Evolutionary conservation across 2,797 vertebrate genomes (phyloP).

Genomic region (Labeo calbasu): DNA sequence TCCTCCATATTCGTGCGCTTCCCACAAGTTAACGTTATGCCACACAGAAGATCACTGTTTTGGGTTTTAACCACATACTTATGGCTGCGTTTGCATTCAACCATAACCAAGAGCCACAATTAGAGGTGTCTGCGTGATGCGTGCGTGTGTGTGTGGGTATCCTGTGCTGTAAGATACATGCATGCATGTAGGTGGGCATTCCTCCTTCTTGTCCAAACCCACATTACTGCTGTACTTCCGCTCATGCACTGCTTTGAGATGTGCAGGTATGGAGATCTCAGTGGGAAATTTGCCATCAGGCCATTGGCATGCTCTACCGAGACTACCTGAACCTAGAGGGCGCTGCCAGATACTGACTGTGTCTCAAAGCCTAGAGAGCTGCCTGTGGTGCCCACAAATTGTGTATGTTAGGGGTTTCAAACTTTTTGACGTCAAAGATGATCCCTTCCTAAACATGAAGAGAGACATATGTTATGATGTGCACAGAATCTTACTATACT

Average conservation of each 20-base stretch:
- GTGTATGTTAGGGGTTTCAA: neutral
- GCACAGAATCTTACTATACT: neutral
- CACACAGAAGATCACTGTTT: constrained; percentile 32
- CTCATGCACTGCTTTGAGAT: constrained; percentile 29
- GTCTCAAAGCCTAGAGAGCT: neutral
- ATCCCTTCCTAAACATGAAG: neutral
- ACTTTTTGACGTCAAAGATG: neutral
- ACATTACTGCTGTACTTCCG: constrained; percentile 46
- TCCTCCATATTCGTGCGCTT: constrained; percentile 17
- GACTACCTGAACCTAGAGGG: constrained; percentile 33
- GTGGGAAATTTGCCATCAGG: constrained; percentile 39
- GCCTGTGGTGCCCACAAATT: constrained; percentile 18
- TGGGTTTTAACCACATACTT: constrained; percentile 17
- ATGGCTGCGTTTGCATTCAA: constrained; percentile 32
- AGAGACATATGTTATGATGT: neutral
- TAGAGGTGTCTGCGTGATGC: constrained; percentile 12
- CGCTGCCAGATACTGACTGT: constrained; percentile 31
- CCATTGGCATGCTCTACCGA: constrained; percentile 45
- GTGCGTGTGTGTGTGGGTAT: constrained; percentile 21
- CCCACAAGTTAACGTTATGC: constrained; percentile 14
- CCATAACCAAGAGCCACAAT: constrained; percentile 19
- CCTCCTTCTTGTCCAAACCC: constrained; percentile 14
- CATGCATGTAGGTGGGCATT: constrained; percentile 43
- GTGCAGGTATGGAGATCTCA: constrained; percentile 48
- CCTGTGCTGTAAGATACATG: constrained; percentile 24